Evolutionary conservation across 2,888 invertebrate species (phyloP), one percentile per base, ranked within the genome.

Genomic region (Xanthia togata): DNA sequence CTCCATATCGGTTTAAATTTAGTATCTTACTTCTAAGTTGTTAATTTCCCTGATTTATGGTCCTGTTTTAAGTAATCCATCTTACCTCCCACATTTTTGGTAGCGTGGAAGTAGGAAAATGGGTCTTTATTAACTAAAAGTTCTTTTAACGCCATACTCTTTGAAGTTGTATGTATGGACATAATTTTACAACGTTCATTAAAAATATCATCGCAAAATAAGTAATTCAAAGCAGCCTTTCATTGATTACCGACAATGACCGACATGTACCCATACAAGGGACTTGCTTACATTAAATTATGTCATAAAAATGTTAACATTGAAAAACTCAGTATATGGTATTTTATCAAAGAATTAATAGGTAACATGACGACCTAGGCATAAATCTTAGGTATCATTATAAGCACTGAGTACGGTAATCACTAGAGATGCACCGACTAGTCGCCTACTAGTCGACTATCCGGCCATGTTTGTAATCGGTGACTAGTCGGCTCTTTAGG

Each of bases 281-380:
- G 2, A 26, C 17, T 38, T 11, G 38, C 47, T 57, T 23, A 50
- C 65, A 78, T 63, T 57, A 35, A 78, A 41, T 38, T 57, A 77
- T 78, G 47, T 59, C 26, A 50, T 78, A n/a, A 70, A 77, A 79
- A 31, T 44, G 12, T 0, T 44, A 44, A 60, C 60, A 79, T 79
- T 55, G 55, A 67, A n/a, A 41, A 44, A 23, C 60, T 35, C 2
- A 17, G 12, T 68, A 60, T 9, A n/a, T n/a, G 60, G 41, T 31
- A 17, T 82, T 62, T 17, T 55, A 44, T 57, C 20, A n/a, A 70
- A 44, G 17, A 75, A 23, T 41, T 75, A 68, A n/a, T 70, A 62
- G 35, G 17, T 62, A 71, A 68, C 70, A 81, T 55, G 67, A 35
- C 12, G 71, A 82, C 83, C 78, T 82, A 77, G 83, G 64, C 71